Evolutionary conservation across 2,113 vertebrate genomes (phyloP), one percentile per base, ranked within the genome.

Genomic region (Pomatostomus ruficeps): DNA sequence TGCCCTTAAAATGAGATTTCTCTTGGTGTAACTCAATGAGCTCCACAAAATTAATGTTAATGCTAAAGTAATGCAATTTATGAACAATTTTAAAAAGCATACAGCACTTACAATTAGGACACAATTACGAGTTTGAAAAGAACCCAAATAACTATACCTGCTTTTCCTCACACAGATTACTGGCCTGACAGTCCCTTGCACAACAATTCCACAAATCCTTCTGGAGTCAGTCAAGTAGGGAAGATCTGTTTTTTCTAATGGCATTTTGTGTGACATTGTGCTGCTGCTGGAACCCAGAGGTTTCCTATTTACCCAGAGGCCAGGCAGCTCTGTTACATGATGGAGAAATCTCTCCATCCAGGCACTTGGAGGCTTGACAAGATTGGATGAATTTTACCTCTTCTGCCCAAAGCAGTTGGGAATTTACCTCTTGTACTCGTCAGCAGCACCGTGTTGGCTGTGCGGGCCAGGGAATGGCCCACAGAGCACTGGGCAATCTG

Each of bases 1-100:
- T 67, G 62, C 78, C 65, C 48, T 43, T 43, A 52, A 93, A 95
- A 94, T 92, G 65, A 57, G 61, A 89, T 87, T 88, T 94, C 75
- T 6, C 2, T 8, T 46, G 33, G 10, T 62, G 66, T 88, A 86
- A 86, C 59, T 84, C n/a, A 33, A 25, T 80, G 55, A 93, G 21
- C 62, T 91, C 36, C 43, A 77, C 71, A 58, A 73, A 92, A 91
- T 67, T 62, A 54, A 88, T 70, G 79, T 31, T 61, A 59, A 55
- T 33, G 28, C 33, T 80, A 7, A 19, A 40, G 24, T 94, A 95
- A 95, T 88, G 42, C 72, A 91, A 80, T 93, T 93, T 88, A 40
- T 52, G 86, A 55, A 23, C 59, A 80, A 74, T 84, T 80, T 11
- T 8, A 40, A 88, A 92, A 68, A 70, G 18, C 49, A 79, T 77